Evolutionary conservation across 2,888 invertebrate species (phyloP), one percentile per base, ranked within the genome.

Genomic region (Trichogramma evanescens): DNA sequence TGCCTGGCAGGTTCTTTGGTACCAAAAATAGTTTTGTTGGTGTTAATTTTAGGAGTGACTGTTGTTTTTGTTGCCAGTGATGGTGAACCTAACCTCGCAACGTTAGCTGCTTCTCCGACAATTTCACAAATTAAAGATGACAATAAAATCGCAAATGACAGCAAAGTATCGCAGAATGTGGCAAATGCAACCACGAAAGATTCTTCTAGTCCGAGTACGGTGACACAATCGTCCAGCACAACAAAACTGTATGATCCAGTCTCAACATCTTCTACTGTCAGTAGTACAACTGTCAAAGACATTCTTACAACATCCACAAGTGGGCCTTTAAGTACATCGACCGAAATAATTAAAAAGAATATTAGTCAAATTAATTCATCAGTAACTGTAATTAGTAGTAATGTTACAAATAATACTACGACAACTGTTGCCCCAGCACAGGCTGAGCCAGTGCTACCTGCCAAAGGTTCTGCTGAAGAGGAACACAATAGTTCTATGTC

Each of bases 401-500:
- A 69, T 57, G 58, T 58, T 40, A 72, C 72, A 13, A 80, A 79
- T 66, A 70, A 68, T 38, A 77, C 75, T 39, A 78, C 75, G 61
- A 75, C 74, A 13, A 75, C 75, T 40, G 75, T 78, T 6, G 76
- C 84, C 3, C 80, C 85, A 2, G 82, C 83, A 45, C 86, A 86
- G 0, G 86, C 87, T 0, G 91, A 91, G 72, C 87, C 90, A 6
- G 88, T 91, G 6, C 78, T 95, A 49, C 95, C 95, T 0, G 91
- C 89, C 68, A 91, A 91, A 74, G 93, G 90, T 68, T 89, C 94
- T 3, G 94, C 94, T 3, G 95, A 97, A 80, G 93, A 94, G 79
- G 97, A 98, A 76, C 95, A 96, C 73, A 92, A 94, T 72, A 95
- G 93, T 72, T 96, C 95, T 1, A 89, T 97, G 85, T 93, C 98